Evolutionary conservation across 37 sponge, comb jelly and placozoan genomes (phyloP).

Genomic region (Haliclona indistincta): DNA sequence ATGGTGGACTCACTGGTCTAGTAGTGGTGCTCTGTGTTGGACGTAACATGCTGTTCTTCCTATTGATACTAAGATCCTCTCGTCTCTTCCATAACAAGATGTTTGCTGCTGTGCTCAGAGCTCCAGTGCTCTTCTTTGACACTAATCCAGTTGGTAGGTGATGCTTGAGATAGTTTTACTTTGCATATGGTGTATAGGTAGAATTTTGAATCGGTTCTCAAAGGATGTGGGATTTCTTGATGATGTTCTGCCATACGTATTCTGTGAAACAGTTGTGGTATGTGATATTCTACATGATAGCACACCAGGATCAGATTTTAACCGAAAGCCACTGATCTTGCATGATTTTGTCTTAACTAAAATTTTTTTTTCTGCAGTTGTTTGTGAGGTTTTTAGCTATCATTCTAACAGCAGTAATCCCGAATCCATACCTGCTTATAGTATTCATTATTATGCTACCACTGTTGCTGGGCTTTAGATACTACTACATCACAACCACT

Average conservation of each 20-base stretch:
- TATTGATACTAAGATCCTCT: slow-evolving; percentile 7
- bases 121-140: slow-evolving; percentile 50
- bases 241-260: slow-evolving; percentile 14
- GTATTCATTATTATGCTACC: slow-evolving; percentile 28
- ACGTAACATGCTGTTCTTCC: slow-evolving; percentile 1
- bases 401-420: slow-evolving; percentile 41
- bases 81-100: slow-evolving; percentile 32
- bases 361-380: slow-evolving; percentile 32
- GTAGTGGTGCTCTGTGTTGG: not conserved
- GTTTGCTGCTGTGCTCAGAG: slow-evolving; percentile 14
- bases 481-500: slow-evolving; percentile 66
- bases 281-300: too few relatives aligned
- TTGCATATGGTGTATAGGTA: slow-evolving; percentile 42
- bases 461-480: slow-evolving; percentile 32
- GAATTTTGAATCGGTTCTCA: slow-evolving; percentile 54
- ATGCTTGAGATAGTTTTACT: too few relatives aligned
- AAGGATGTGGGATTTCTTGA: slow-evolving; percentile 45
- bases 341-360: not conserved
- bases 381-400: slow-evolving; percentile 45
- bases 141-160: slow-evolving; percentile 47
- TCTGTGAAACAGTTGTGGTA: slow-evolving; percentile 18
- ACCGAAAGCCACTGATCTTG: not conserved
- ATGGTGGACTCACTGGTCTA: not conserved
- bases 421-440: slow-evolving; percentile 60
- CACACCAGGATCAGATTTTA: too few relatives aligned